Base-by-base conservation (phyloP, 1,140 invertebrate species). In the Brachionus koreanus region DNA sequence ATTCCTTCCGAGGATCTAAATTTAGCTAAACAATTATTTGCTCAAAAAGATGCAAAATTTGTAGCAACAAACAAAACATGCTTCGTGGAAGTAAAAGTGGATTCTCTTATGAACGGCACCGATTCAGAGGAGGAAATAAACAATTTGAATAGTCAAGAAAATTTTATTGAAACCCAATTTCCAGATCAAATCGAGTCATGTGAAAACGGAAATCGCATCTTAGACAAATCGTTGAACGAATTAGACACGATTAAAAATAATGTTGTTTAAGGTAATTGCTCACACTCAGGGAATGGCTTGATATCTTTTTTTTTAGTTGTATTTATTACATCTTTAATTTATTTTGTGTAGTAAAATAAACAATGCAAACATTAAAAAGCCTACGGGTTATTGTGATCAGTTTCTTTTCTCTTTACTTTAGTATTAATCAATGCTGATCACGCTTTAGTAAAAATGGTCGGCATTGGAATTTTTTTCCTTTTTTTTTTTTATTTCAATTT, bases 11-110 rank as follows among this genome's bases (percentile, higher is more conserved):
- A 79, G 5, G 39, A 79, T 5, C 33, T 79, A 13, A 37, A 79
- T 42, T 19, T 39, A 10, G 76, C 76, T 1, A 79, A 79, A 79
- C 23, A 79, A 16, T 61, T 79, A 39, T 79, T 79, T 61, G 61
- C n/a, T 46, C 37, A 74, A 33, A 23, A 74, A 74, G 42, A 74
- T 25, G 69, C 69, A 10, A 46, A 74, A 74, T 74, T 74, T 74
- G 69, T 74, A 4, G 37, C 39, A 43, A 29, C 69, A 5, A 43
- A 9, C 19, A 74, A 74, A 46, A 46, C 16, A 13, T 72, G 67
- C 16, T 72, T 39, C 19, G 19, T 39, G 16, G 67, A 72, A 12
- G 37, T 39, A 72, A 23, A 33, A 67, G 65, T 35, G 3, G 16
- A 39, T 16, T 23, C 33, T 72, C 42, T 39, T 42, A 16, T 19